Percentiles rank a stretch among this genome's conserved stretches.
These are phyloP conservation scores for Acrocephalus kingi DNA, from an alignment of 2,113 vertebrate species.

Conservation along the genomic window DNA sequence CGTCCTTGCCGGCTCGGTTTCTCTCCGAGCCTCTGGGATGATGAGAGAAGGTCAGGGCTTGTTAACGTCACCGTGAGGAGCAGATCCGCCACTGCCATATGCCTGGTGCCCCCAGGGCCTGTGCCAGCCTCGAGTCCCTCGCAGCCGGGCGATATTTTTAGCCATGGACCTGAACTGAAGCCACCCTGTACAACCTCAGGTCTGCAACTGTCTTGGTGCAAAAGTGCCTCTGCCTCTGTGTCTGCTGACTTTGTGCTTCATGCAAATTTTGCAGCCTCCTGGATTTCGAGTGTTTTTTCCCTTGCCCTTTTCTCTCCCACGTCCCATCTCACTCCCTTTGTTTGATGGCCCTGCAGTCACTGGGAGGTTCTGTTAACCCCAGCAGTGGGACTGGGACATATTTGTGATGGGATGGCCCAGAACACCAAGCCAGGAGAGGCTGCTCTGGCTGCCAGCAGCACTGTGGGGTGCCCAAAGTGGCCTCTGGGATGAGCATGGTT, in stretches of 20 bases:
- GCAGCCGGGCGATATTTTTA: background rate
- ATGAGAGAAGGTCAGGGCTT: constrained; percentile 65
- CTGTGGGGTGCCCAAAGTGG: background rate
- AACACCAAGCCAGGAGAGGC: background rate
- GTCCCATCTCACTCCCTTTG: background rate
- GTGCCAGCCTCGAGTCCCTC: constrained; percentile 2
- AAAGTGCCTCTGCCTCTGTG: background rate
- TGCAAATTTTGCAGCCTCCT: background rate
- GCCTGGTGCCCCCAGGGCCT: constrained; percentile 49
- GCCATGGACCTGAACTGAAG: background rate
- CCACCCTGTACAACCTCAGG: background rate
- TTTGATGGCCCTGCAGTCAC: background rate
- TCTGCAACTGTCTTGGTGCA: background rate
- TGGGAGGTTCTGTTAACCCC: rapidly evolving
- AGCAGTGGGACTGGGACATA: background rate
- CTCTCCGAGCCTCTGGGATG: constrained; percentile 52
- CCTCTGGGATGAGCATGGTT: background rate
- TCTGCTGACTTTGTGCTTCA: background rate
- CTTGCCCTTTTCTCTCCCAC: background rate
- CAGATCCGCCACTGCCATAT: background rate
- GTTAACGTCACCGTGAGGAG: constrained; percentile 62
- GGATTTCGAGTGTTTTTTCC: background rate
- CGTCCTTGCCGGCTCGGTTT: constrained; percentile 35
- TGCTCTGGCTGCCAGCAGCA: background rate
- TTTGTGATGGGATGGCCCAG: background rate